Evolutionary conservation across 37 sponge, comb jelly and placozoan genomes (phyloP), one percentile per base, ranked within the genome.

Genomic region (Aplysina aerophoba): DNA sequence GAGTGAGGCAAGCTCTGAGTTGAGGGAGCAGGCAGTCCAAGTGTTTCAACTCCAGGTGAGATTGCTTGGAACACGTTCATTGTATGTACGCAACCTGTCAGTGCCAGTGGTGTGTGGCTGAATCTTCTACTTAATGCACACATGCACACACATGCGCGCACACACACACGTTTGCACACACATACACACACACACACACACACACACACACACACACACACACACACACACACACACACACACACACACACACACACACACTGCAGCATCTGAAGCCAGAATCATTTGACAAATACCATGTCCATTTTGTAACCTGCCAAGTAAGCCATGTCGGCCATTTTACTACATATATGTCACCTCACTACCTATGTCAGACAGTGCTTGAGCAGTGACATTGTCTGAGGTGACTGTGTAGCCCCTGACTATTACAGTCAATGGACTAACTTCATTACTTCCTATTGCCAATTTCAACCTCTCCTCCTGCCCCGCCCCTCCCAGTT

Each of bases 401-500:
- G 6, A 50, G 22, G 31, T 25, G 38, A 78, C 27, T 78, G 56
- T 38, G 27, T 55, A 6, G 25, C 6, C 28, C 3, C 65, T 63
- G 5, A 8, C 28, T 30, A 30, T 11, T 30, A 28, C 66, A 64
- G 30, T 64, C 28, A 30, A 64, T 6, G 30, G 8, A 64, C 8
- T 30, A 8, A 5, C 25, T 25, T 3, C 30, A 3, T 30, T 30
- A 64, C 50, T 44, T 44, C 50, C 3, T 62, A 2, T 62, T 62
- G 27, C 2, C 25, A 14, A 3, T 8, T 4, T 4, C 63, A 4
- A 62, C 63, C 27, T 22, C n/a, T 13, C 28, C 71, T 30, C 34
- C 6, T 69, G 71, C 34, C 38, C 53, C 65, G 8, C 50, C 50
- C 50, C n/a, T n/a, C n/a, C n/a, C 39, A 88, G 89, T 88, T 84